Evolutionary conservation across 1,140 invertebrate genomes (phyloP), one percentile per base, ranked within the genome.

Genomic region (Zeugodacus cucurbitae): DNA sequence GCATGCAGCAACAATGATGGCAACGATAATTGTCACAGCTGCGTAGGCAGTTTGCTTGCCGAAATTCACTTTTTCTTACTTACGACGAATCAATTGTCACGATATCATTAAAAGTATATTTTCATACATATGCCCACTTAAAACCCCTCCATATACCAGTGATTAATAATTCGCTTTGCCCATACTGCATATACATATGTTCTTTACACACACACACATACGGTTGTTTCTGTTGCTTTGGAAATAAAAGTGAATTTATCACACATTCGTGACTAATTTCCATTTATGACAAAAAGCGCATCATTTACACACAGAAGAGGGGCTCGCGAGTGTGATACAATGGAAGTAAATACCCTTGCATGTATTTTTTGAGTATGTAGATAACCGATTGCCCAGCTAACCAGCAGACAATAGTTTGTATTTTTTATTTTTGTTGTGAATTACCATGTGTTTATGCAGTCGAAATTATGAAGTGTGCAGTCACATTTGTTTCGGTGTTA

Each of bases 11-110:
- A 82, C n/a, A 82, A 87, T 59, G n/a, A 29, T 22, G 26, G 57
- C 86, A 87, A 87, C 57, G 58, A 87, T 41, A 87, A 87, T 87
- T 82, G 74, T 82, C 37, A 82, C 74, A 82, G 74, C 74, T 82
- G 74, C 74, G 74, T 82, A 82, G 74, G 74, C 74, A 44, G 74
- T 48, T 48, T 82, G n/a, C n/a, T 48, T 44, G 8, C 11, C 57
- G 22, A 44, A 82, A 82, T 26, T 29, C n/a, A 11, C 48, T 32
- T 85, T 78, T 37, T 41, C 29, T 29, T 26, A 17, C 2, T n/a
- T 29, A 5, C 74, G n/a, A n/a, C n/a, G n/a, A n/a, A n/a, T n/a
- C n/a, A n/a, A n/a, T n/a, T n/a, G n/a, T n/a, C n/a, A n/a, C n/a
- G n/a, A n/a, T n/a, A n/a, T n/a, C n/a, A n/a, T n/a, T n/a, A n/a